Conservation (phyloP, 2,113 vertebrate genomes). For the Glareola pratincola region DNA sequence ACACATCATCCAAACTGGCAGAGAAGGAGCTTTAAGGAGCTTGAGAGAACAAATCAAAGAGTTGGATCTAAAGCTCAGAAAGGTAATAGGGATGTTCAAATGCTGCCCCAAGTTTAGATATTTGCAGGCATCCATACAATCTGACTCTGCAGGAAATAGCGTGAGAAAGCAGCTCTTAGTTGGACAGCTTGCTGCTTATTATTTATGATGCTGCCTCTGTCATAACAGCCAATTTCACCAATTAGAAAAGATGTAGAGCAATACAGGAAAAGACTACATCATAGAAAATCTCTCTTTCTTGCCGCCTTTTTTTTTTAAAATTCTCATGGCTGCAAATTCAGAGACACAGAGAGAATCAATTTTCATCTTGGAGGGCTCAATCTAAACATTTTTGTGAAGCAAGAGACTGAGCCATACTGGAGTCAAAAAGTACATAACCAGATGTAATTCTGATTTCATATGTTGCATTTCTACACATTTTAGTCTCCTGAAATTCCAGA, state of each 20-base stretch:
- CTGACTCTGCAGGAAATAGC: constrained; percentile 74
- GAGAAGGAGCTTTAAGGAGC: constrained; percentile 72
- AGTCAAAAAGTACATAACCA: constrained; percentile 47
- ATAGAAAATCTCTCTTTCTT: not conserved
- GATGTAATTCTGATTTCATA: constrained; percentile 41
- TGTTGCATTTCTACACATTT: constrained; percentile 33
- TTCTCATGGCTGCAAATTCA: constrained; percentile 34
- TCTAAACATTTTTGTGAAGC: constrained; percentile 42
- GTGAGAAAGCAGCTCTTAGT: constrained; percentile 71
- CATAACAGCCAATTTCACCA: constrained; percentile 61
- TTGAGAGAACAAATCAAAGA: constrained; percentile 77
- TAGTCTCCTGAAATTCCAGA: constrained; percentile 36
- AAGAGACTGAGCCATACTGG: constrained; percentile 1
- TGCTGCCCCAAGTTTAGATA: constrained; percentile 63
- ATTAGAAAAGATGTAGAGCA: constrained; percentile 32
- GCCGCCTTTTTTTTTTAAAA: not conserved
- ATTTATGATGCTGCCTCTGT: constrained; percentile 58
- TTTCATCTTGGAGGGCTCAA: constrained; percentile 42
- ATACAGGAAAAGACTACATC: constrained; percentile 31
- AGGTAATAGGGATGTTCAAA: constrained; percentile 78
- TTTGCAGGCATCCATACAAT: constrained; percentile 67
- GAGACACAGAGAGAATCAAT: constrained; percentile 55
- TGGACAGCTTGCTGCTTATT: constrained; percentile 62
- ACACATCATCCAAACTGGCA: constrained; percentile 72
- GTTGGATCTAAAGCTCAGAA: constrained; percentile 70